Evolutionary conservation across 2,113 vertebrate genomes (phyloP), one percentile per base, ranked within the genome.

Genomic region (Epinephelus lanceolatus): DNA sequence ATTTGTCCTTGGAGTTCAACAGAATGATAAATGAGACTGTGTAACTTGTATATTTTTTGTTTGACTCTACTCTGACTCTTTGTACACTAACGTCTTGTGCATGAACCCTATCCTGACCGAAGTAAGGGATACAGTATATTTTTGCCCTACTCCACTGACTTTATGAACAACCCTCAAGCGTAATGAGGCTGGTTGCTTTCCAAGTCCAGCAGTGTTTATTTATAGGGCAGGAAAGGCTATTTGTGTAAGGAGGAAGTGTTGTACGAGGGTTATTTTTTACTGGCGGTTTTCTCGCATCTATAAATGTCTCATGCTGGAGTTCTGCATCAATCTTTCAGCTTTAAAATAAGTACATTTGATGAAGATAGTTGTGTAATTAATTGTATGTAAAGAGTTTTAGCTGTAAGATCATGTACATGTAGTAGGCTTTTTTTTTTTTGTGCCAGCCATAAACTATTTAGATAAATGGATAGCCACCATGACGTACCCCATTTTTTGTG

Each of bases 141-240:
- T 69, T 74, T 81, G 33, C 49, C 52, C 56, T 66, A 66, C 87
- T 86, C 83, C n/a, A n/a, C 72, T 62, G 68, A 83, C 83, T 92
- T 89, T 77, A 87, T 82, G 76, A 89, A 69, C 61, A 70, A 68
- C 55, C 57, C 45, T 83, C 23, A 3, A 74, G 70, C 51, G 51
- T 89, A 86, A 89, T 86, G 76, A 89, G 73, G 33, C 78, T 68
- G 90, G 78, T 85, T 55, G 37, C 84, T 81, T 85, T 93, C 92
- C 90, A 93, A 85, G 83, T 88, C 71, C 76, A 85, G 55, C 74
- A 37, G 57, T 82, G 77, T 86, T 87, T 94, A 94, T 95, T 94
- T 92, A 91, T 92, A 91, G 94, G 78, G 52, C 78, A 87, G 84
- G 87, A 91, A 91, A 89, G 80, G 75, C 89, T 94, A 93, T 94